phyloP scores from a whole-genome alignment of 2,797 vertebrate species.

The Prionace glauca region DNA sequence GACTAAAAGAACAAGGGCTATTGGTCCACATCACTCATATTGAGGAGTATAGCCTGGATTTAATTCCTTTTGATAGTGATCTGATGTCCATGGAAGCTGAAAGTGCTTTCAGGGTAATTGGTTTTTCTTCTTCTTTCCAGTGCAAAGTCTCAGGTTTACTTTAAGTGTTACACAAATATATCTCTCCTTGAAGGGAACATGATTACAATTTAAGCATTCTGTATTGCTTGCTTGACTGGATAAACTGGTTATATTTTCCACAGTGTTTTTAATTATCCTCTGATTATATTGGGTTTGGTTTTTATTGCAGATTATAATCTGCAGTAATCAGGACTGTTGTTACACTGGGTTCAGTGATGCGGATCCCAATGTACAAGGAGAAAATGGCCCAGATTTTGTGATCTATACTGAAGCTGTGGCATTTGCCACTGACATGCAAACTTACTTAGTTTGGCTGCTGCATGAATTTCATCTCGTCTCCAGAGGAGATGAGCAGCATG shows the following conservation, averaged over 20 bases:
- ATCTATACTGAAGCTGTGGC: too few relatives aligned
- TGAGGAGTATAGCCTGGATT: constrained; percentile 88
- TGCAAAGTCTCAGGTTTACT: neutral
- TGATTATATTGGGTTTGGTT: neutral
- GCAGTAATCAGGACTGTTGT: neutral
- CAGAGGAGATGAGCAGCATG: too few relatives aligned
- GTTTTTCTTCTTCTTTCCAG: neutral
- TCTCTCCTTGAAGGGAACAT: neutral
- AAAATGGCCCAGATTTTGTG: too few relatives aligned
- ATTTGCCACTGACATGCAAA: too few relatives aligned
- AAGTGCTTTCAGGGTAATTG: constrained; percentile 78
- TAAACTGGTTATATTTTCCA: neutral
- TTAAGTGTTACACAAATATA: neutral
- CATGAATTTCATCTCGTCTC: too few relatives aligned
- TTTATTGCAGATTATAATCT: neutral
- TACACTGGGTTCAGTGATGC: neutral
- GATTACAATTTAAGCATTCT: neutral
- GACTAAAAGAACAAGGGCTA: constrained; percentile 86
- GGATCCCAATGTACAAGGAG: neutral
- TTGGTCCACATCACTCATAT: constrained; percentile 81
- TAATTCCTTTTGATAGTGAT: constrained; percentile 93
- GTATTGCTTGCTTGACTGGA: neutral
- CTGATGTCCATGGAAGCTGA: constrained; percentile 97
- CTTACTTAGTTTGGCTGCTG: too few relatives aligned
- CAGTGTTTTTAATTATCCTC: neutral